phyloP scores from a whole-genome alignment of 2,888 invertebrate species.

The Drosophila algonquin region DNA sequence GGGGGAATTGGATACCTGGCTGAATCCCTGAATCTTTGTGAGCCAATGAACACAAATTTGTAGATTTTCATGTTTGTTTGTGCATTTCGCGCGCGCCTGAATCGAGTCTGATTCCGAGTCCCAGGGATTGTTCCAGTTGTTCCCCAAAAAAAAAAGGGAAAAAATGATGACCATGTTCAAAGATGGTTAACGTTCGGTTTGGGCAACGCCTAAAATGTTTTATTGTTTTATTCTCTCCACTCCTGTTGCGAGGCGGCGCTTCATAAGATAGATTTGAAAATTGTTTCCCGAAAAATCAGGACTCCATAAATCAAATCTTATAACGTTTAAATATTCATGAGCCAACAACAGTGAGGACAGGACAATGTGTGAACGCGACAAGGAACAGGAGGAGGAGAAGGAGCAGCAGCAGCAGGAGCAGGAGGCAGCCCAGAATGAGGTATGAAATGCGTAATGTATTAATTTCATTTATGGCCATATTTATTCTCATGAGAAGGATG shows the following conservation, averaged over 20 bases:
- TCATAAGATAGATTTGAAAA: conserved; percentile 19
- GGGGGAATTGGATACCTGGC: conserved; percentile 73
- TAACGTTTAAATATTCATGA: conserved; percentile 77
- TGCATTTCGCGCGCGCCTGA: conserved; percentile 33
- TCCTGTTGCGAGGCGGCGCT: conserved; percentile 48
- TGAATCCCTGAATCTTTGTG: conserved; percentile 42
- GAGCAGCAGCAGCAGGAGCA: conserved; percentile 25
- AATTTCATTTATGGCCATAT: conserved; percentile 81
- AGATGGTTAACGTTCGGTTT: conserved; percentile 44
- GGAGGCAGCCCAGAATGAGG: conserved; percentile 4
- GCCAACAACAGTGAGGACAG: conserved; percentile 45
- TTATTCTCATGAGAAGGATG: conserved; percentile 65
- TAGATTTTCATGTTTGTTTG: conserved; percentile 9
- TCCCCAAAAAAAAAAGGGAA: too few relatives aligned
- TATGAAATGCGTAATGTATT: conserved; percentile 67
- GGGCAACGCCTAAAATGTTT: conserved; percentile 73
- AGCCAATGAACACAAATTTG: conserved; percentile 66
- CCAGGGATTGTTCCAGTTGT: conserved; percentile 14
- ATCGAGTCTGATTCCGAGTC: neutral
- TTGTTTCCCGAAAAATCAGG: conserved; percentile 23
- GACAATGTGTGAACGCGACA: conserved; percentile 48
- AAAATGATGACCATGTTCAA: conserved; percentile 15
- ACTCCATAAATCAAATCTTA: conserved; percentile 69
- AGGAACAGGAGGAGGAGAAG: conserved; percentile 20
- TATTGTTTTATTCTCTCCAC: conserved; percentile 53